phyloP scores from a whole-genome alignment of 37 sponge, comb jelly and placozoan genomes.

The Amphimedon queenslandica region DNA sequence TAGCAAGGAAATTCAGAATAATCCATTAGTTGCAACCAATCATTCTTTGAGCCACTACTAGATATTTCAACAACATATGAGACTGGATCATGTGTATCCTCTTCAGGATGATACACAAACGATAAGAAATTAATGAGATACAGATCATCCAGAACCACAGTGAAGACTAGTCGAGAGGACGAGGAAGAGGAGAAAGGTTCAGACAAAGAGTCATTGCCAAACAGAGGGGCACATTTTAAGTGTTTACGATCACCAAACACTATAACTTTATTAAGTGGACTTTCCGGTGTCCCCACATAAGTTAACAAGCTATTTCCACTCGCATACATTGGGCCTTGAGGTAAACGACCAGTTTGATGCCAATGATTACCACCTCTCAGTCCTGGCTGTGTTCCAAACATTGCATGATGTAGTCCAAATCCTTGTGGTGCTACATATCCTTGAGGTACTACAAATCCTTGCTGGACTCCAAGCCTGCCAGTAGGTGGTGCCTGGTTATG shows the following conservation, averaged over 20 bases:
- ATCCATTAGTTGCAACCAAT: slow-evolving; percentile 21
- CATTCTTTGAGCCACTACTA: background rate
- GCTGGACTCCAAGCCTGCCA: background rate
- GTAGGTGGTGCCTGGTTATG: background rate
- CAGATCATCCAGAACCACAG: background rate
- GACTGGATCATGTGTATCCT: background rate
- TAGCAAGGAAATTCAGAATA: slow-evolving; percentile 11
- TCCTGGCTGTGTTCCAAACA: background rate
- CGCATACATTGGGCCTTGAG: too few species aligned
- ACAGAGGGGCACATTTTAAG: too few species aligned
- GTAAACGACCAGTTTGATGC: too few species aligned
- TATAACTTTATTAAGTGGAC: slow-evolving; percentile 19
- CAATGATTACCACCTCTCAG: background rate
- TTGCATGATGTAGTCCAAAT: background rate
- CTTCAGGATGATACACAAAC: slow-evolving; percentile 4
- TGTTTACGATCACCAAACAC: too few species aligned
- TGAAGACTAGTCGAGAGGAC: background rate
- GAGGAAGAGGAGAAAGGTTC: slow-evolving; percentile 32
- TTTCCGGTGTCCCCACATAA: background rate
- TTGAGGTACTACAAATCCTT: background rate
- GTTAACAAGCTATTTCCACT: background rate
- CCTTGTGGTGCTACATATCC: background rate
- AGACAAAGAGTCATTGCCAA: slow-evolving; percentile 41
- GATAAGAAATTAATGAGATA: slow-evolving; percentile 4
- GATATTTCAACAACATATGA: slow-evolving; percentile 12